These are phyloP conservation scores for Drosophila ohnishii DNA, from an alignment of 1,140 invertebrate species.

Conservation along the genomic window DNA sequence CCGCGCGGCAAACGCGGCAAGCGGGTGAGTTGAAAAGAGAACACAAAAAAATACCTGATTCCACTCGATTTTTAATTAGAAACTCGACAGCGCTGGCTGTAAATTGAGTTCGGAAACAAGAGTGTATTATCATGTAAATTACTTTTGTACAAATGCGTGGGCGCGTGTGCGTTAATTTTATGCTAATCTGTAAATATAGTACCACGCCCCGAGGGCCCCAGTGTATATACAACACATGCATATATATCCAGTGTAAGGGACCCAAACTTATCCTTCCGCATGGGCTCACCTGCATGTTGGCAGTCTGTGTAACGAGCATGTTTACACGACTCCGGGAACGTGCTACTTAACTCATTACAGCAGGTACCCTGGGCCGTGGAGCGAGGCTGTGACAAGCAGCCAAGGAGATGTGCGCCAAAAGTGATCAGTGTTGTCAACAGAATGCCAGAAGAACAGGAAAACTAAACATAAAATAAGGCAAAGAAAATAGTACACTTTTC, in stretches of 20 bases:
- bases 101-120: constrained; percentile 57
- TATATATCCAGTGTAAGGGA: constrained; percentile 8
- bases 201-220: constrained; percentile 11
- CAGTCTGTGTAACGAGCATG: constrained; percentile 61
- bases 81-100: constrained; percentile 38
- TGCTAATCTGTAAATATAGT: constrained; percentile 77
- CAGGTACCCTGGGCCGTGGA: constrained; percentile 11
- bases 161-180: constrained; percentile 71
- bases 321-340: constrained; percentile 48
- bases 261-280: constrained; percentile 60
- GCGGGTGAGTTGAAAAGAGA: constrained; percentile 85
- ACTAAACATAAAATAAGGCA: constrained; percentile 21
- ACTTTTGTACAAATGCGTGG: constrained; percentile 64
- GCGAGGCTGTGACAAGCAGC: constrained; percentile 26
- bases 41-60: constrained; percentile 55
- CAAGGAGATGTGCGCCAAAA: constrained; percentile 4
- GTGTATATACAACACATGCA: constrained; percentile 50
- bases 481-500: constrained; percentile 8
- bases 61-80: constrained; percentile 77
- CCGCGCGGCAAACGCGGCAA: constrained; percentile 89
- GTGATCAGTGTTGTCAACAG: not conserved
- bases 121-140: constrained; percentile 79
- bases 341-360: constrained; percentile 75
- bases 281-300: constrained; percentile 41
- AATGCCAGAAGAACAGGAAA: constrained; percentile 10